Percentiles rank a stretch among this genome's conserved stretches.
Evolutionary conservation across 2,888 invertebrate genomes (phyloP).

Genomic region (Nephrocerus scutellatus): DNA sequence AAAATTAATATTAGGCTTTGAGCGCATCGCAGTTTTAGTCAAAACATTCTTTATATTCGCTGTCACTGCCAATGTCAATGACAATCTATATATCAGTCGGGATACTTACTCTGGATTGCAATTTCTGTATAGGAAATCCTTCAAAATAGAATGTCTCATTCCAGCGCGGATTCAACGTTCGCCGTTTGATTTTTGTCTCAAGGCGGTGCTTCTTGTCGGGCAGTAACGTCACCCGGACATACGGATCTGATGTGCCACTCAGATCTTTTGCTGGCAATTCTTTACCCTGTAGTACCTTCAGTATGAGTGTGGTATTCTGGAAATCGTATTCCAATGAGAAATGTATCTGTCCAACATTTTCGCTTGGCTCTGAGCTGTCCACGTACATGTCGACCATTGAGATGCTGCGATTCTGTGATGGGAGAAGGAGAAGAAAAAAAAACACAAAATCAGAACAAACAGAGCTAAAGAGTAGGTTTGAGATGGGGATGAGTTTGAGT

Average conservation of each 20-base stretch:
- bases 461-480: neutral
- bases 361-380: conserved; percentile 85
- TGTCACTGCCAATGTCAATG: too few species aligned
- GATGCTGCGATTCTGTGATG: conserved; percentile 82
- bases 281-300: conserved; percentile 89
- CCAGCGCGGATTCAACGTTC: conserved; percentile 87
- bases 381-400: conserved; percentile 93
- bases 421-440: conserved; percentile 12
- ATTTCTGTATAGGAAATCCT: conserved; percentile 88
- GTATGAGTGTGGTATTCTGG: conserved; percentile 83
- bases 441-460: conserved; percentile 2
- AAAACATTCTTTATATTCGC: too few species aligned
- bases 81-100: too few species aligned
- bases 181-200: conserved; percentile 86
- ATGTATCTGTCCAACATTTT: conserved; percentile 91
- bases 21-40: too few species aligned
- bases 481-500: too few species aligned
- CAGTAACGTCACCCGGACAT: conserved; percentile 79
- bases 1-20: too few species aligned
- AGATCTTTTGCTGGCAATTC: conserved; percentile 90
- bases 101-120: conserved; percentile 72
- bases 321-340: conserved; percentile 91
- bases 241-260: conserved; percentile 87
- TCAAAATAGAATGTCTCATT: conserved; percentile 93
- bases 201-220: conserved; percentile 89